Conservation (phyloP, 2,113 vertebrate species). For the Ptychochromis oligacanthus region DNA sequence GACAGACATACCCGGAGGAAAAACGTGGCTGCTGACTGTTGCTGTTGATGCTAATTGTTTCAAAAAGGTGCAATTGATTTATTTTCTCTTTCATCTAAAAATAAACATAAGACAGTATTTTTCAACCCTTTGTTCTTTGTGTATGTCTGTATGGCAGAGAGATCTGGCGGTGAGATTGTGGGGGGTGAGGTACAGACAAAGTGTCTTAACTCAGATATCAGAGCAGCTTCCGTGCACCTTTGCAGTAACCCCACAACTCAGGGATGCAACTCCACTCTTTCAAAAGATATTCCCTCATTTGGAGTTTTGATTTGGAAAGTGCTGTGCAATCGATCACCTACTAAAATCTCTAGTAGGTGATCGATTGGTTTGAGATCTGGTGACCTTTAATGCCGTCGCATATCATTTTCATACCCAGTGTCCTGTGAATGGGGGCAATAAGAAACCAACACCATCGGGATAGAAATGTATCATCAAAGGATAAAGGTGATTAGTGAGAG, state of each 20-base stretch:
- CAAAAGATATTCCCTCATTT: background rate
- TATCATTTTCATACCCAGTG: background rate
- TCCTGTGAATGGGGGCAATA: background rate
- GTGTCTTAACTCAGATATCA: background rate
- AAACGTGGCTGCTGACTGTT: constrained; percentile 43
- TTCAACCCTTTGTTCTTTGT: constrained; percentile 44
- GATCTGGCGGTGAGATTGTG: background rate
- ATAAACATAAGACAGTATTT: constrained; percentile 54
- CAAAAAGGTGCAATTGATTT: constrained; percentile 30
- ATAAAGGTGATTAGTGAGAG: background rate
- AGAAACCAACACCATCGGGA: background rate
- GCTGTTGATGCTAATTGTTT: constrained; percentile 29
- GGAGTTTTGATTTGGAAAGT: background rate
- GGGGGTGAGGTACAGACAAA: background rate
- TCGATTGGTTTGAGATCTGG: no score
- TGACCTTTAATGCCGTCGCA: background rate
- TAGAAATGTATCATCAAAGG: no score
- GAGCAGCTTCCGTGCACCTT: background rate
- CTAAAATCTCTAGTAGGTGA: background rate
- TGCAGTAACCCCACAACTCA: background rate
- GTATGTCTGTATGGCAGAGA: background rate
- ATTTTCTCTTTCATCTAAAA: constrained; percentile 72
- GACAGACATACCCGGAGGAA: constrained; percentile 48
- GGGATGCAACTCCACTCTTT: background rate
- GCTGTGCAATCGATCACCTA: background rate